Percentiles rank a stretch among this genome's conserved stretches.
These are phyloP conservation scores for Cloeon dipterum DNA, from an alignment of 2,888 invertebrate genomes.

Conservation along the genomic window DNA sequence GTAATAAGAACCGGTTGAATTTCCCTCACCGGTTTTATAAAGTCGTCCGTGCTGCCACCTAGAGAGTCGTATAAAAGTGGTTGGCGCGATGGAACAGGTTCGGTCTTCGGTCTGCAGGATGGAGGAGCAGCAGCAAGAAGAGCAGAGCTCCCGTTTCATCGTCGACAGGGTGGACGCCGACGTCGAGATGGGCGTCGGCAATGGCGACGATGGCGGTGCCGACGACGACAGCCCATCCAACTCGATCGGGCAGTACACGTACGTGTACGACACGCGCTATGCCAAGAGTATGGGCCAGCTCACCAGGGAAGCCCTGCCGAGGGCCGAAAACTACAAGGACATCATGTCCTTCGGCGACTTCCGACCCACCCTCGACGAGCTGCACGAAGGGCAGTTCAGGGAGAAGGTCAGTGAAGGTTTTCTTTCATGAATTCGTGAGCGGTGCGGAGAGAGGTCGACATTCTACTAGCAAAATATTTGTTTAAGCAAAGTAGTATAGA, in stretches of 20 bases:
- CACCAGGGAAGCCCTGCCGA: slow-evolving; percentile 21
- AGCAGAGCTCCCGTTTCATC: too few relatives aligned
- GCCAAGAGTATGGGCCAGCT: slow-evolving; percentile 13
- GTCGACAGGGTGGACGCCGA: background rate
- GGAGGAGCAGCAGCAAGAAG: background rate
- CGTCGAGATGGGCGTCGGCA: background rate
- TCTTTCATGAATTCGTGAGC: too few relatives aligned
- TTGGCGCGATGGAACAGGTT: background rate
- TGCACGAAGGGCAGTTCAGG: slow-evolving; percentile 13
- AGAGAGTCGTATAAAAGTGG: background rate
- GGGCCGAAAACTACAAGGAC: slow-evolving; percentile 21
- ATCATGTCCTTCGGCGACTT: slow-evolving; percentile 13
- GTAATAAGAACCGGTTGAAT: too few relatives aligned
- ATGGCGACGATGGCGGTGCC: background rate
- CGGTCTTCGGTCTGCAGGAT: background rate
- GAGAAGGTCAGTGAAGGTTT: slow-evolving; percentile 8
- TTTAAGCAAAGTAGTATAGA: too few relatives aligned
- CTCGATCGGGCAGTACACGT: slow-evolving; percentile 10
- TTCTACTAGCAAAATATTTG: too few relatives aligned
- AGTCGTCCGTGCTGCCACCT: slow-evolving; percentile 1
- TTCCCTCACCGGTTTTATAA: too few relatives aligned
- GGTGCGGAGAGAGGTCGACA: too few relatives aligned
- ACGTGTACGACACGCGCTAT: slow-evolving; percentile 12
- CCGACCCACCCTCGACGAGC: slow-evolving; percentile 17
- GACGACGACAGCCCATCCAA: slow-evolving; percentile 2